Conservation (phyloP, 2,113 vertebrate species). For the Mola mola region DNA sequence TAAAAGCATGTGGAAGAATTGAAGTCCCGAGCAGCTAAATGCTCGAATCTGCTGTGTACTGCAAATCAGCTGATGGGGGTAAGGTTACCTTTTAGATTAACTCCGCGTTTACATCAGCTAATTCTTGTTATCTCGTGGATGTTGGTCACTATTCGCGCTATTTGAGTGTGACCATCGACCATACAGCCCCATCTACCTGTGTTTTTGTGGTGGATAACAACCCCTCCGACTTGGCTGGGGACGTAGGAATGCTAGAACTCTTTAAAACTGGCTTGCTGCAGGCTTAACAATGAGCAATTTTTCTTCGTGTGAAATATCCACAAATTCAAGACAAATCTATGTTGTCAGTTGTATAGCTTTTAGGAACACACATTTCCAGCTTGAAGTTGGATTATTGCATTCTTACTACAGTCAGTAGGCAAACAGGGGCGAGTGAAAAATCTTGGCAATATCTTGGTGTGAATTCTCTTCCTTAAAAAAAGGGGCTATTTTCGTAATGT, state of each 20-base stretch:
- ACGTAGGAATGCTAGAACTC: constrained; percentile 56
- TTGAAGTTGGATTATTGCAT: constrained; percentile 16
- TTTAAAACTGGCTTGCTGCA: constrained; percentile 32
- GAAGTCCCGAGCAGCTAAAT: constrained; percentile 25
- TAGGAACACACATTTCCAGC: not conserved
- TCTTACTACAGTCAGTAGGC: constrained; percentile 7
- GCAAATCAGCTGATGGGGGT: constrained; percentile 66
- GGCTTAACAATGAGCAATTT: constrained; percentile 59
- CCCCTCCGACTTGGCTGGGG: constrained; percentile 30
- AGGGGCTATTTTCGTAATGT: constrained; percentile 27
- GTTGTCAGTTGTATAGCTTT: constrained; percentile 29
- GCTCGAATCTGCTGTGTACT: constrained; percentile 57
- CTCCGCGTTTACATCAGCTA: constrained; percentile 15
- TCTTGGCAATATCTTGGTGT: constrained; percentile 3
- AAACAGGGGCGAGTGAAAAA: constrained; percentile 1
- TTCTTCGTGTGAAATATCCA: constrained; percentile 33
- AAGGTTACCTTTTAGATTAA: constrained; percentile 23
- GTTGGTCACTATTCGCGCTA: constrained; percentile 30
- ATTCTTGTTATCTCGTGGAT: constrained; percentile 44
- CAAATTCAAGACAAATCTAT: constrained; percentile 3
- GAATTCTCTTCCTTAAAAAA: not conserved
- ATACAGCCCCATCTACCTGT: constrained; percentile 12
- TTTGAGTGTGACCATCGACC: constrained; percentile 12
- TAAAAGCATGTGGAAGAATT: constrained; percentile 56
- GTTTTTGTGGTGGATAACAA: constrained; percentile 32